phyloP scores from a whole-genome alignment of 2,797 vertebrate species.

The Cyclura pinguis region DNA sequence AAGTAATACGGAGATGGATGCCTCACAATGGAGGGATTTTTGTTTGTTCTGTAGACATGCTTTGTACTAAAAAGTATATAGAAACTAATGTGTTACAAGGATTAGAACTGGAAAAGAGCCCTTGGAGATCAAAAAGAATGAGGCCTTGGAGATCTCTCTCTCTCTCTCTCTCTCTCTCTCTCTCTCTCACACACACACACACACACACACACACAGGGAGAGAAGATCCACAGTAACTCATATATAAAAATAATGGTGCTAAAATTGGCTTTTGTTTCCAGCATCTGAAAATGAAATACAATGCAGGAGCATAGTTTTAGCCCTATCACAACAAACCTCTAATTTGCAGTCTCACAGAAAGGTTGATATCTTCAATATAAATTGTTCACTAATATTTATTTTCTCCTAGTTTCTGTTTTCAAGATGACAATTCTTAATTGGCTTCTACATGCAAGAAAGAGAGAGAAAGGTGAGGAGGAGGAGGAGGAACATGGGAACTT shows the following conservation, averaged over 20 bases:
- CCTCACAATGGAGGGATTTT: neutral
- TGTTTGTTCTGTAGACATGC: neutral
- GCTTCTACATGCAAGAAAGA: too few species aligned
- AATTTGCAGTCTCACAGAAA: conserved; percentile 10
- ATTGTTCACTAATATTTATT: neutral
- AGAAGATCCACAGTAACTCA: neutral
- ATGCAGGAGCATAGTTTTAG: neutral
- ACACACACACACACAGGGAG: too few species aligned
- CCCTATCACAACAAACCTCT: neutral
- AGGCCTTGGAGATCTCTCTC: neutral
- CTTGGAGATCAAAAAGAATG: neutral
- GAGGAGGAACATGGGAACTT: neutral
- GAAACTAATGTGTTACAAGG: neutral
- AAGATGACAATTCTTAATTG: conserved; percentile 5
- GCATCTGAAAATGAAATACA: neutral
- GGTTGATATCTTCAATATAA: neutral
- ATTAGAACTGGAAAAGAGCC: neutral
- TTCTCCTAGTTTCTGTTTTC: conserved; percentile 6
- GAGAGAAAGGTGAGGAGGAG: too few species aligned
- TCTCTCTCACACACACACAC: too few species aligned
- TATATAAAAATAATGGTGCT: neutral
- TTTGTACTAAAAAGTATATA: neutral
- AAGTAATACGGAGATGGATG: neutral
- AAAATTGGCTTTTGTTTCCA: neutral
- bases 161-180: too few species aligned